Evolutionary conservation across 2,888 invertebrate genomes (phyloP).

Genomic region (Parochlus steinenii): DNA sequence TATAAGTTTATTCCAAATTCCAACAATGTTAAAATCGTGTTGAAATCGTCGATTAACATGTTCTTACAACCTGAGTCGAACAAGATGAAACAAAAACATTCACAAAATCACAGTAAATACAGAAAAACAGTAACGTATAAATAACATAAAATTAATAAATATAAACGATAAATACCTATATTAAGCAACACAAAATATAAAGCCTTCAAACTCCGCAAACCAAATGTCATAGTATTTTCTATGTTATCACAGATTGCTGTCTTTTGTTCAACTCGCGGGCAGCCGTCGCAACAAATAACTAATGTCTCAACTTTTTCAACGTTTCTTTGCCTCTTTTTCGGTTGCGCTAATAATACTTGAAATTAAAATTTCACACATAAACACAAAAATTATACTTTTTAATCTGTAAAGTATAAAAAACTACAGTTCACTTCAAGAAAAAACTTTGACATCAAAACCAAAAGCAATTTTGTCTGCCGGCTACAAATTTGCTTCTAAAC

Average conservation of each 20-base stretch:
- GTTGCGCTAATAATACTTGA: neutral
- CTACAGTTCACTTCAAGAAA: neutral
- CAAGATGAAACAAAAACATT: neutral
- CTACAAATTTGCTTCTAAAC: too few species aligned
- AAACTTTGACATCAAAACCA: neutral
- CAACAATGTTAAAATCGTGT: too few species aligned
- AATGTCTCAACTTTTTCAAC: too few species aligned
- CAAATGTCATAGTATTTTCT: slow-evolving; percentile 5
- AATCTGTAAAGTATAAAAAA: neutral
- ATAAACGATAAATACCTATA: slow-evolving; percentile 1
- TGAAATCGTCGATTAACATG: too few species aligned
- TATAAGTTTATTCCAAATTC: too few species aligned
- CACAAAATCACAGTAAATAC: neutral
- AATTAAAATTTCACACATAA: slow-evolving; percentile 3
- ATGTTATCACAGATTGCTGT: too few species aligned
- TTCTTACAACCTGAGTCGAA: slow-evolving; percentile 1
- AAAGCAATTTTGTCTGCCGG: too few species aligned
- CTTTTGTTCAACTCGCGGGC: too few species aligned
- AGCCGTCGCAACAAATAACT: too few species aligned
- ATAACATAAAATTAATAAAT: too few species aligned
- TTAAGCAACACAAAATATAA: slow-evolving; percentile 7
- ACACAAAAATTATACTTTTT: neutral
- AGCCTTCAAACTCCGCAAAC: slow-evolving; percentile 2
- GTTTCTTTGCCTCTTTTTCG: too few species aligned
- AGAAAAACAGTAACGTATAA: too few species aligned